Evolutionary conservation across 2,888 invertebrate genomes (phyloP), one percentile per base, ranked within the genome.

Genomic region (Axea sp.): DNA sequence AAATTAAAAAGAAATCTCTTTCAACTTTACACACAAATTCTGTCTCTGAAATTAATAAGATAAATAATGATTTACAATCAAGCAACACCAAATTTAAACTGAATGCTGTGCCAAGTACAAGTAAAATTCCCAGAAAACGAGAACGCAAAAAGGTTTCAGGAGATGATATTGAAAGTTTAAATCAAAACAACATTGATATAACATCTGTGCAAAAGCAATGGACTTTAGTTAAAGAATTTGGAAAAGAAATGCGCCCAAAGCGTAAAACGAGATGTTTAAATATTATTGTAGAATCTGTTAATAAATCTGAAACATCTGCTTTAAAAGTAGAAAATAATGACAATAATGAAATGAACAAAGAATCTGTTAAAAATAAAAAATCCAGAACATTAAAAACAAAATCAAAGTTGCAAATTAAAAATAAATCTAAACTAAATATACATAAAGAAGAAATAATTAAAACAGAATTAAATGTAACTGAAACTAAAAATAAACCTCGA

Each of bases 161-260:
- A 19, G 11, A 60, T 37, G 39, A 62, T 15, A n/a, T 11, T 1
- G 53, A 49, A 30, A 15, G 6, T 19, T 22, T 39, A 5, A 49
- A 30, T 41, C 35, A 62, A 31, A 49, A 12, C 6, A 26, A 26
- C 24, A 26, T n/a, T n/a, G n/a, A n/a, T n/a, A n/a, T n/a, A 11
- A 17, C 59, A 6, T 73, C n/a, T n/a, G n/a, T 69, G 7, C 72
- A 77, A 14, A 55, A 64, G 8, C 72, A 80, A n/a, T 84, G 84
- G 84, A 62, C 60, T 0, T 55, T 76, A 7, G 73, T 84, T 0
- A 77, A 68, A 22, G 17, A 71, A 30, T 77, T 83, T 26, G 82
- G 81, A 2, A 83, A 81, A 67, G 83, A 84, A 74, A 78, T 83
- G 78, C 76, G 77, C 0, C 39, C 65, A n/a, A 81, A 62, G 22